A percentile compares a stretch with the other conserved stretches of the same genome.
Conservation (phyloP, 35 echinoderm and acorn worm genomes). For the Strongylocentrotus purpuratus region DNA sequence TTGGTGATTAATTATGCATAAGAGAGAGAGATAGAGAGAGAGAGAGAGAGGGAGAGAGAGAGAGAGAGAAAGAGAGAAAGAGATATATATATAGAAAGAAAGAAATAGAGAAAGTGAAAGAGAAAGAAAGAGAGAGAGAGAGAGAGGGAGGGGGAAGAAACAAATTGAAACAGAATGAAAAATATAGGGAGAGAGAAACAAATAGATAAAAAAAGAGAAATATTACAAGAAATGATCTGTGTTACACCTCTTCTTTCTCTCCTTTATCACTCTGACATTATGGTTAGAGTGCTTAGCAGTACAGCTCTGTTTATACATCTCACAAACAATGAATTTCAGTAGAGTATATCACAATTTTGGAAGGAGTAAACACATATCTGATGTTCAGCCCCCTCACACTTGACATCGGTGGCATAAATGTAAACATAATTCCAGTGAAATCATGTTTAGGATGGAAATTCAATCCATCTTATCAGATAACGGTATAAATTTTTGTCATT, state of each 20-base stretch:
- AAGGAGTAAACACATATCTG: constrained; percentile 6
- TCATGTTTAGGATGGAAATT: constrained; percentile 5
- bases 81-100: not conserved
- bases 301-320: constrained; percentile 11
- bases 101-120: not conserved
- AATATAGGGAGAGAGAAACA: not conserved
- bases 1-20: not conserved
- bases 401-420: not conserved
- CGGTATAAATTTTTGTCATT: constrained; percentile 33
- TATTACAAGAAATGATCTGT: not conserved
- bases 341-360: constrained; percentile 34
- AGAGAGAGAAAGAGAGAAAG: not conserved
- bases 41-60: not conserved
- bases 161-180: not conserved
- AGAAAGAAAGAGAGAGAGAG: not conserved
- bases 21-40: not conserved
- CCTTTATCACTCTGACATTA: not conserved
- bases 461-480: constrained; percentile 22
- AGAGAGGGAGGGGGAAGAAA: not conserved
- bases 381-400: not conserved
- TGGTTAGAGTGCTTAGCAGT: not conserved
- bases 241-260: not conserved
- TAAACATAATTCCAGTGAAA: not conserved
- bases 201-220: not conserved
- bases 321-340: constrained; percentile 19